Percentiles rank a stretch among this genome's conserved stretches.
These are phyloP conservation scores for Glossosoma conforme DNA, from an alignment of 1,140 invertebrate species.

Conservation along the genomic window DNA sequence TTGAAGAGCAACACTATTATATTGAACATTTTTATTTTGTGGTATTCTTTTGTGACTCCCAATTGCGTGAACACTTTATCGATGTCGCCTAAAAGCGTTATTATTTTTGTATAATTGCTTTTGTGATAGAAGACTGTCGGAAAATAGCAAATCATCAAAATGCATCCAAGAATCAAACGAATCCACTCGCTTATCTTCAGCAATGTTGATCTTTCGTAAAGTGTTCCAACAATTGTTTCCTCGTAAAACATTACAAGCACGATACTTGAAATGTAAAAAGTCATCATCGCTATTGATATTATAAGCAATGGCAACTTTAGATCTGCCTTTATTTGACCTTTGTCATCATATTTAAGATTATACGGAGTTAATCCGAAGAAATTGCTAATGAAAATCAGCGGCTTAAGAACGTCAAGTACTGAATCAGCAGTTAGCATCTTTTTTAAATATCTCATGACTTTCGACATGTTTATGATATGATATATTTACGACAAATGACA, in stretches of 20 bases:
- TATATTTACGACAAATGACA: too few relatives aligned
- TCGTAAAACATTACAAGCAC: background rate
- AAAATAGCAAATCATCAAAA: background rate
- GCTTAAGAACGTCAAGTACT: background rate
- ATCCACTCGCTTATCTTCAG: background rate
- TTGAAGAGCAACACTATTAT: background rate
- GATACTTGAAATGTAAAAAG: background rate
- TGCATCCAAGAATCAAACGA: background rate
- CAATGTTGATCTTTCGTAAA: background rate
- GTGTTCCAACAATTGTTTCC: background rate
- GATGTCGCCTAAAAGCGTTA: background rate
- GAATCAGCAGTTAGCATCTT: background rate
- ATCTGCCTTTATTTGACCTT: background rate
- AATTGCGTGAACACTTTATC: background rate
- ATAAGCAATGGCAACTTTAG: background rate
- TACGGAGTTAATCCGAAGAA: background rate
- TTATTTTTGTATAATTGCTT: background rate
- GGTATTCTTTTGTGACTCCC: background rate
- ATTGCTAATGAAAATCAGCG: constrained; percentile 1
- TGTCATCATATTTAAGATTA: background rate
- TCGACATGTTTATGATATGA: too few relatives aligned
- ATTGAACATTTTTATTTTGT: background rate
- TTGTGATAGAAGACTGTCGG: background rate
- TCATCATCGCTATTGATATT: background rate
- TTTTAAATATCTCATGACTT: constrained; percentile 2